Evolutionary conservation across 2,888 invertebrate genomes (phyloP), one percentile per base, ranked within the genome.

Genomic region (Eupeodes latifasciatus): DNA sequence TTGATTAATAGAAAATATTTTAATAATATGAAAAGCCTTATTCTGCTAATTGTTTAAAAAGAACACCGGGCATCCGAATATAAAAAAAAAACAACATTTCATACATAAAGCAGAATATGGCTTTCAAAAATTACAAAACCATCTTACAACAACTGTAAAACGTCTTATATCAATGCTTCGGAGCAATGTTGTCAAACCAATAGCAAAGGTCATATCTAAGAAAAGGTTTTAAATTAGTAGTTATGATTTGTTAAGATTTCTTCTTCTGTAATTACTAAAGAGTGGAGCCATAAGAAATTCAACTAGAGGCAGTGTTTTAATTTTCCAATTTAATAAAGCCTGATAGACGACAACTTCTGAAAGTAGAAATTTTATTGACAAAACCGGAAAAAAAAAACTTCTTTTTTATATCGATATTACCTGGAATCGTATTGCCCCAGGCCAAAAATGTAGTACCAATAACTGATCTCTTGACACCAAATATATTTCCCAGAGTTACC

Each of bases 341-440:
- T 27, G 57, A 36, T 62, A 87, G 12, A 72, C 36, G 44, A 87
- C 53, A 12, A 84, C 49, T 44, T 87, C 87, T 87, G 55, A 0
- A 75, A 57, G n/a, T 0, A 47, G 10, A 34, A 12, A 11, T 44
- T n/a, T 7, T 34, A 36, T 16, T 40, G 1, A 19, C 7, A 69
- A 51, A 16, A 19, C 14, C 1, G 12, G 4, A 6, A 34, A 12
- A 27, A 34, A 6, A 27, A 40, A 7, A 36, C 36, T 36, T 2
- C 5, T 36, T 5, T 59, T 6, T 55, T 55, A 19, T 0, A 1
- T 10, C 4, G 0, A 2, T 7, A 47, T 53, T 55, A 83, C 86
- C 86, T 0, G 82, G 62, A n/a, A 82, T 62, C n/a, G 75, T 71
- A 66, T 76, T 83, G 1, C 69, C 82, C 82, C 82, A 86, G 1